Conservation (phyloP, 1,140 invertebrate species). For the Aradophagus sp. region DNA sequence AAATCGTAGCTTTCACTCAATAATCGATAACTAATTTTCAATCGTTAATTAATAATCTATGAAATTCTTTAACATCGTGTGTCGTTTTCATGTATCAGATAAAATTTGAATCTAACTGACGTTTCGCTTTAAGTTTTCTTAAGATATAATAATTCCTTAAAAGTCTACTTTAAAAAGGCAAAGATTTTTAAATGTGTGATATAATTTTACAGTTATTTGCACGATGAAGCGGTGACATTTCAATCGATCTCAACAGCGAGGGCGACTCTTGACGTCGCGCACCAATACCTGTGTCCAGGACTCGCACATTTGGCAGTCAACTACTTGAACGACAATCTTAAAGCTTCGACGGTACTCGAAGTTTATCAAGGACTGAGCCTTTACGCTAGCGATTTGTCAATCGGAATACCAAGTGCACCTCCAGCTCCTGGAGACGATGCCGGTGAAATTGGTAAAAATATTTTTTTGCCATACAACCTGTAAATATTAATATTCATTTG, state of each 20-base stretch:
- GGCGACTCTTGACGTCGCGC: slow-evolving; percentile 79
- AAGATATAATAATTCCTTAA: not conserved
- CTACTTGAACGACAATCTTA: slow-evolving; percentile 76
- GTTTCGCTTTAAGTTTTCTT: too few relatives aligned
- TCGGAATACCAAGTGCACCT: slow-evolving; percentile 49
- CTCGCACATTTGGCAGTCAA: slow-evolving; percentile 78
- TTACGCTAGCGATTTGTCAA: slow-evolving; percentile 61
- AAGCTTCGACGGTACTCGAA: slow-evolving; percentile 72
- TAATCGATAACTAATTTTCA: too few relatives aligned
- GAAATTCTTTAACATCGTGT: too few relatives aligned
- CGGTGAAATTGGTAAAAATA: slow-evolving; percentile 61
- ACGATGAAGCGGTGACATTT: slow-evolving; percentile 78
- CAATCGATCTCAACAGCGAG: slow-evolving; percentile 80
- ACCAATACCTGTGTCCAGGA: slow-evolving; percentile 80
- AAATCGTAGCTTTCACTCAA: too few relatives aligned
- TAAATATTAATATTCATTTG: too few relatives aligned
- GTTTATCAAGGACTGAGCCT: slow-evolving; percentile 73
- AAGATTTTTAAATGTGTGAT: slow-evolving; percentile 6
- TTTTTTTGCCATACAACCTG: too few relatives aligned
- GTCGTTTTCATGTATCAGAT: too few relatives aligned
- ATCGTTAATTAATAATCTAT: too few relatives aligned
- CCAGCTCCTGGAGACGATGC: slow-evolving; percentile 59
- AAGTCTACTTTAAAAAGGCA: not conserved
- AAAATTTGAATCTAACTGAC: too few relatives aligned
- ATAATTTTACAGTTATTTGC: slow-evolving; percentile 77